phyloP scores from a whole-genome alignment of 2,797 vertebrate genomes.

The Sardinella longiceps region DNA sequence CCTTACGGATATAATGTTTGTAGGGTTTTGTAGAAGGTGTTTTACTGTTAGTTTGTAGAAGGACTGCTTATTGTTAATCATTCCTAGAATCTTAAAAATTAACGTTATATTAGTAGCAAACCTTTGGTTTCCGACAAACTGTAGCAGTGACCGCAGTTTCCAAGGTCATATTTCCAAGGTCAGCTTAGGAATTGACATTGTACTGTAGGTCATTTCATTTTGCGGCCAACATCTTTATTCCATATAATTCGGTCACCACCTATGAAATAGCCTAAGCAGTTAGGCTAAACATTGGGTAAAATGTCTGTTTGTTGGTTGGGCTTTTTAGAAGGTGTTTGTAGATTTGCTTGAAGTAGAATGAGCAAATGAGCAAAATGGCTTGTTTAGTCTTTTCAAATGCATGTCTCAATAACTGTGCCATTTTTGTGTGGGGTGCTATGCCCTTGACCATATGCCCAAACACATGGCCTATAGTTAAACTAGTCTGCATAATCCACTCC shows the following conservation, averaged over 20 bases:
- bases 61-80: background rate
- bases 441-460: background rate
- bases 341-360: background rate
- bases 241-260: background rate
- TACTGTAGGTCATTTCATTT: background rate
- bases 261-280: background rate
- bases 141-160: background rate
- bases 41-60: too few species aligned
- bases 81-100: background rate
- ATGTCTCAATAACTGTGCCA: background rate
- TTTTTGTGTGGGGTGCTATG: background rate
- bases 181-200: background rate
- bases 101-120: background rate
- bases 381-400: background rate
- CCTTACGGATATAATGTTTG: background rate
- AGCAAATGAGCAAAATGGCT: background rate
- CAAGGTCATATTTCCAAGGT: background rate
- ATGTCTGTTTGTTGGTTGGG: background rate
- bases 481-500: background rate
- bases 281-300: background rate
- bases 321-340: background rate
- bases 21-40: background rate
- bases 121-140: background rate
- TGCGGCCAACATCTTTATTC: background rate
- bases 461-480: background rate